Conservation (phyloP, 2,113 vertebrate species). For the Arenaria interpres region DNA sequence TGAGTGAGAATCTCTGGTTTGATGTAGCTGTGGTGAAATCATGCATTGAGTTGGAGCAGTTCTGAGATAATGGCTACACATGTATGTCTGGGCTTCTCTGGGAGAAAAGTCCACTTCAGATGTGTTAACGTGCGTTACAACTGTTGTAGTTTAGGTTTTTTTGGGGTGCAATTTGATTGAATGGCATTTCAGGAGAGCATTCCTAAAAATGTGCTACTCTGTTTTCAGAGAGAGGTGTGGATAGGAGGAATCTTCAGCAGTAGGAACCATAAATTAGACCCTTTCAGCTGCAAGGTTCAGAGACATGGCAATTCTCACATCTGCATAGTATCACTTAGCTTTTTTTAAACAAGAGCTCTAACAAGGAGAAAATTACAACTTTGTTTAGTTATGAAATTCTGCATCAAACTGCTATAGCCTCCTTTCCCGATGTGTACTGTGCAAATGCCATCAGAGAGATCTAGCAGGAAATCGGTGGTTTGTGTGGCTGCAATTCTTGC, state of each 20-base stretch:
- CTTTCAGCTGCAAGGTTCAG: neutral
- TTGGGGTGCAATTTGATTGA: neutral
- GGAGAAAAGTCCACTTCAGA: neutral
- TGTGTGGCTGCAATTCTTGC: neutral
- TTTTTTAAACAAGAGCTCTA: slow-evolving; percentile 37
- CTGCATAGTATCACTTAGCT: neutral
- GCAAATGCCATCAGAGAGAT: neutral
- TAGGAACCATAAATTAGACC: neutral
- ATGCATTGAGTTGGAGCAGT: rapidly evolving
- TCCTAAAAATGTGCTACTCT: neutral
- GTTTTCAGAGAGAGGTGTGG: neutral
- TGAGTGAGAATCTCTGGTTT: neutral
- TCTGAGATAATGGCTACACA: rapidly evolving
- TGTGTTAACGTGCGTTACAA: rapidly evolving
- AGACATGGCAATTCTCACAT: neutral
- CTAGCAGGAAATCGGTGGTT: neutral
- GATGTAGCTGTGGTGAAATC: neutral
- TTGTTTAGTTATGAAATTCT: slow-evolving; percentile 14
- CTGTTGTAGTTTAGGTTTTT: rapidly evolving
- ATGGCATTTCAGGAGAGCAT: neutral
- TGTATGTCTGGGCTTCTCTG: neutral
- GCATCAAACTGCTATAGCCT: neutral
- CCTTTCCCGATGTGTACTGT: neutral
- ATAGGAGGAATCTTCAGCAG: neutral
- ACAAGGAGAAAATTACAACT: slow-evolving; percentile 31